A percentile compares a stretch with the other conserved stretches of the same genome.
Evolutionary conservation across 2,888 invertebrate genomes (phyloP).

Genomic region (Allolobophora icterica): DNA sequence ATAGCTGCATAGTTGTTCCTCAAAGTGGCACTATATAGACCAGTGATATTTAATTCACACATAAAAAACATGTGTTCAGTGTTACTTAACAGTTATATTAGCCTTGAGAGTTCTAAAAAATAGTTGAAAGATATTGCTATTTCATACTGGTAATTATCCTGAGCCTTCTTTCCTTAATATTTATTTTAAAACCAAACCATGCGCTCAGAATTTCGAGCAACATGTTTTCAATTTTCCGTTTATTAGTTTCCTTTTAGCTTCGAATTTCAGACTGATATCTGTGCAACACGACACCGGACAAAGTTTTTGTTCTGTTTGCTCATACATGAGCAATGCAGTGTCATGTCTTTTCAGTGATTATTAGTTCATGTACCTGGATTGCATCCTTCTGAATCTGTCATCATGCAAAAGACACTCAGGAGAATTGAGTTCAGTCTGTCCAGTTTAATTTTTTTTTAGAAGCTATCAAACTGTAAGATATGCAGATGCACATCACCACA

Average conservation of each 20-base stretch:
- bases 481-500: too few species aligned
- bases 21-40: background rate
- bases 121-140: background rate
- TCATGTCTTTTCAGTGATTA: too few species aligned
- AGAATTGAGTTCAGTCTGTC: background rate
- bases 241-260: background rate
- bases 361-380: too few species aligned
- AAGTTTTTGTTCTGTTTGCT: too few species aligned
- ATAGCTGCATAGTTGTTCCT: background rate
- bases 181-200: background rate
- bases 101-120: background rate
- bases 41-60: background rate
- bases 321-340: too few species aligned
- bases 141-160: background rate
- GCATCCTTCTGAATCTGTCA: too few species aligned
- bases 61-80: background rate
- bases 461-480: background rate
- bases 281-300: too few species aligned
- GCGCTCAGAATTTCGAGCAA: background rate
- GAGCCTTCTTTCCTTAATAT: background rate
- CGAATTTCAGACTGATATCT: background rate
- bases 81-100: background rate
- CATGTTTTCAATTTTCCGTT: background rate
- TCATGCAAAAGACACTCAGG: background rate
- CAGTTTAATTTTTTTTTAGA: background rate